Conservation (phyloP, 64 coral and sea anemone genomes). For the Actinia tenebrosa region DNA sequence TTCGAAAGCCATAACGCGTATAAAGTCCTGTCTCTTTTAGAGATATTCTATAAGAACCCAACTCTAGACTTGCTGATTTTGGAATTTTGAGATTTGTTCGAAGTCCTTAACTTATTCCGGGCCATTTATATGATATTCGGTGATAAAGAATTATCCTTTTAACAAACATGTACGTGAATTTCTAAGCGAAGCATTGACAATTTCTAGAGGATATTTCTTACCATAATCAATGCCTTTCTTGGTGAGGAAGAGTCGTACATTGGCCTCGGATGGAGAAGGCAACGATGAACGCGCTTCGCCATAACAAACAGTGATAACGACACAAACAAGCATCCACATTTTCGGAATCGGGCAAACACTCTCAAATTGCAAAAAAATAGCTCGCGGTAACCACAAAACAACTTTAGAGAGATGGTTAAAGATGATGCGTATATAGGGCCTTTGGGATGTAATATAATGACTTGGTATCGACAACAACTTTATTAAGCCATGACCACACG, state of each 20-base stretch:
- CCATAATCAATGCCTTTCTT: not conserved
- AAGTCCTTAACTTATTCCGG: too few species aligned
- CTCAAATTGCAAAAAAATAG: too few species aligned
- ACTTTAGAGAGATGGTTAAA: too few species aligned
- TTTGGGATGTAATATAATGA: too few species aligned
- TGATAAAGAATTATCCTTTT: not conserved
- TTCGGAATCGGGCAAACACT: not conserved
- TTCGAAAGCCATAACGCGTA: not conserved
- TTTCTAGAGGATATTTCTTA: not conserved
- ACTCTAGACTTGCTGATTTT: too few species aligned
- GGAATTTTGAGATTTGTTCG: too few species aligned
- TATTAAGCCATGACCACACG: too few species aligned
- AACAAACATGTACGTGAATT: not conserved
- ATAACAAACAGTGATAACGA: not conserved
- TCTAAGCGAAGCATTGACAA: not conserved
- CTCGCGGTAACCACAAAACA: too few species aligned
- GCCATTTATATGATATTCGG: not conserved
- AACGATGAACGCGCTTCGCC: not conserved
- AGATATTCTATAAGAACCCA: not conserved
- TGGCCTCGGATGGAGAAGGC: not conserved
- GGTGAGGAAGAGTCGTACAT: not conserved
- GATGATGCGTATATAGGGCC: too few species aligned
- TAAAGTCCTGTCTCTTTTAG: not conserved
- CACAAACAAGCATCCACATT: not conserved
- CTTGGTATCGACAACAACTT: too few species aligned